Evolutionary conservation across 2,797 vertebrate species (phyloP), one percentile per base, ranked within the genome.

Genomic region (Otolemur crassicaudatus): DNA sequence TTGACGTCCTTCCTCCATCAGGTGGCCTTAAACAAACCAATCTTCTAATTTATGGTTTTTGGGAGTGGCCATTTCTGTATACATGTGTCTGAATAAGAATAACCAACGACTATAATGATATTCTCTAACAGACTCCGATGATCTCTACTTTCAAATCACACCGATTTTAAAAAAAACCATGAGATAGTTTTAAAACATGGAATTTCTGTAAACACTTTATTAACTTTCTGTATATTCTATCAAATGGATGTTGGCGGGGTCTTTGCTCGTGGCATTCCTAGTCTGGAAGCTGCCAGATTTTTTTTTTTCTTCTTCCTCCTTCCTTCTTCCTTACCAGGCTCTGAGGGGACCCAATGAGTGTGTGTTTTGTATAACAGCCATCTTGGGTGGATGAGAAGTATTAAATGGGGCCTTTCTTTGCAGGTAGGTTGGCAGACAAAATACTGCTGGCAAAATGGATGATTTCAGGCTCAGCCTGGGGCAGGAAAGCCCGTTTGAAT

Each of bases 321-420:
- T 95, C 75, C 73, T 65, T 77, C 31, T 90, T 93, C 60, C 85
- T 90, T 37, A 34, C 29, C 40, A 87, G 60, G 25, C 49, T 72
- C 84, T 89, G 63, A 81, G 88, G 72, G 37, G 90, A 92, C 25
- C 82, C 82, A 10, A 3, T 29, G 65, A 75, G 56, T 77, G 53
- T 93, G 90, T 91, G 63, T 91, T 91, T 96, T 96, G 69, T 93
- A 90, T 7, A 27, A 34, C 31, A 94, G 86, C 60, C 91, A 67
- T 84, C 69, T 58, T 46, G 56, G 90, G 86, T 84, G 56, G 79
- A 94, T 58, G 23, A 49, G 61, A 94, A 85, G 25, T 79, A 86
- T 88, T 96, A 93, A 97, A 97, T 88, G 60, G 46, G 34, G 17
- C 56, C 91, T 98, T 97, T 97, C 84, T 97, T 95, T 92, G 91